These are phyloP conservation scores for Heterochromis multidens DNA, from an alignment of 2,113 vertebrate species.

Conservation along the genomic window DNA sequence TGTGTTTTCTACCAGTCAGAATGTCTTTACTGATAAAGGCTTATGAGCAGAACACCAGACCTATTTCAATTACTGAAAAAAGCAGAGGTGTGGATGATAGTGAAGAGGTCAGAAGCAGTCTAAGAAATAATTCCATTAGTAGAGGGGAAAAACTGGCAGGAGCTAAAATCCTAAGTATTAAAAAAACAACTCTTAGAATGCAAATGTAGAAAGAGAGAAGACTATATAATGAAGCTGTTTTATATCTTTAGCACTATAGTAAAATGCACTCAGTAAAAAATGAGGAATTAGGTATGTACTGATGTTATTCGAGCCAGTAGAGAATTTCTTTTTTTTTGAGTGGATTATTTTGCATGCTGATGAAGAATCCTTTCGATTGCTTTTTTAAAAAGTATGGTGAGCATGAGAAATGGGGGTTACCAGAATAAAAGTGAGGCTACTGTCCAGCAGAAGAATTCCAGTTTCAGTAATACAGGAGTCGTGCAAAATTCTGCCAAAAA, in stretches of 20 bases:
- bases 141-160: not conserved
- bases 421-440: not conserved
- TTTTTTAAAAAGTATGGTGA: not conserved
- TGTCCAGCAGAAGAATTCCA: not conserved
- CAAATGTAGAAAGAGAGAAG: not conserved
- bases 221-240: not conserved
- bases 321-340: not conserved
- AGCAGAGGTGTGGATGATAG: not conserved
- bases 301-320: not conserved
- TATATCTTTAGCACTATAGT: not conserved
- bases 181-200: not conserved
- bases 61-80: conserved; percentile 2
- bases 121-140: conserved; percentile 23
- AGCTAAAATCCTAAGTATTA: not conserved
- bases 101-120: conserved; percentile 3
- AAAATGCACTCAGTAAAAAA: conserved; percentile 6
- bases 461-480: not conserved
- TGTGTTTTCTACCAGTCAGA: not conserved
- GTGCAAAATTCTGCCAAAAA: not conserved
- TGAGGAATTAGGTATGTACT: not conserved
- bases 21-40: not conserved
- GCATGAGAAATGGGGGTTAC: not conserved
- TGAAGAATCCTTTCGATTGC: not conserved
- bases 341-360: not conserved
- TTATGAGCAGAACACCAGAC: not conserved